Conservation (phyloP, 2,888 invertebrate species). For the Protodeltote pygarga region DNA sequence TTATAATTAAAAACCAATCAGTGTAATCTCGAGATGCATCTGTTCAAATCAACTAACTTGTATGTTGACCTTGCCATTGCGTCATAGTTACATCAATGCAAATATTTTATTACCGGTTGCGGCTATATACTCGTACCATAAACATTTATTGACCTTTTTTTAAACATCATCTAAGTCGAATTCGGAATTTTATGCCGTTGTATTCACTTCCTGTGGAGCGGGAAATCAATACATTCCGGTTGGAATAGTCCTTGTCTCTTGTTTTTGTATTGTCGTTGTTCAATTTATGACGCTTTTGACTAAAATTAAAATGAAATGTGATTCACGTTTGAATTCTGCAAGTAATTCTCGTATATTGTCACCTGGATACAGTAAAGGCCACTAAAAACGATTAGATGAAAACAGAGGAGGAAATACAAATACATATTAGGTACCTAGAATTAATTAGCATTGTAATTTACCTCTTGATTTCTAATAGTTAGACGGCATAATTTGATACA, state of each 20-base stretch:
- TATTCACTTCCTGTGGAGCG: conserved; percentile 7
- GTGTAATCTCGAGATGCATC: conserved; percentile 14
- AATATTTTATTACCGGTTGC: conserved; percentile 32
- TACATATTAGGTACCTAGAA: too few species aligned
- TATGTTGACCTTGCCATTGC: conserved; percentile 22
- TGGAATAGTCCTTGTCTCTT: neutral
- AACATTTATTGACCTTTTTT: conserved; percentile 35
- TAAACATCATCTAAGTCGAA: conserved; percentile 16
- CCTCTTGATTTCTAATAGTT: too few species aligned
- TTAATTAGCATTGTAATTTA: too few species aligned
- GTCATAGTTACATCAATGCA: conserved; percentile 35
- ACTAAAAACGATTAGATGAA: too few species aligned
- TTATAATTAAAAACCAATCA: neutral
- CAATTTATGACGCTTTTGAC: too few species aligned
- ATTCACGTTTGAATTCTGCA: too few species aligned
- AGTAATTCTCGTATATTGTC: too few species aligned
- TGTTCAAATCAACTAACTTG: conserved; percentile 23
- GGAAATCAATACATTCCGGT: conserved; percentile 17
- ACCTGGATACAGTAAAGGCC: too few species aligned
- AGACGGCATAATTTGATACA: too few species aligned
- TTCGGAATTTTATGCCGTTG: conserved; percentile 5
- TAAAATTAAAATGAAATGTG: conserved; percentile 9
- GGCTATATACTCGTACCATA: conserved; percentile 18
- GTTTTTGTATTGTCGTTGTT: neutral
- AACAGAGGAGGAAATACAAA: too few species aligned